phyloP scores from a whole-genome alignment of 1,140 invertebrate species.

The Listronotus oregonensis region DNA sequence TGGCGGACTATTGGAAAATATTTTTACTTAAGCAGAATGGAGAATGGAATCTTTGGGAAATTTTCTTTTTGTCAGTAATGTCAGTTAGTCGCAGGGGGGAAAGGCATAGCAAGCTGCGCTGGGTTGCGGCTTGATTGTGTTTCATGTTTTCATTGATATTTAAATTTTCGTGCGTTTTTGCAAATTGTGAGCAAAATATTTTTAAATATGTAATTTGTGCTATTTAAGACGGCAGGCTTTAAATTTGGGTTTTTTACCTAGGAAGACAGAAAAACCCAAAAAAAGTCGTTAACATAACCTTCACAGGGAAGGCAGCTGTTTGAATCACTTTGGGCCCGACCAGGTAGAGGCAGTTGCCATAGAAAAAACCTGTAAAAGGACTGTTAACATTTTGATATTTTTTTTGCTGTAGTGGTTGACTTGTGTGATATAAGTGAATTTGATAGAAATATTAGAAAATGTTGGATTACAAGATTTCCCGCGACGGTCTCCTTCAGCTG shows the following conservation, averaged over 20 bases:
- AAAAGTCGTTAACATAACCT: slow-evolving; percentile 36
- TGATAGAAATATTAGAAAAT: slow-evolving; percentile 29
- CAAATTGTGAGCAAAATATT: slow-evolving; percentile 18
- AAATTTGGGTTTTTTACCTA: neutral
- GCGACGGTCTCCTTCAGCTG: slow-evolving; percentile 67
- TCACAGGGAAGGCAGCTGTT: slow-evolving; percentile 37
- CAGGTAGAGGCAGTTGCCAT: slow-evolving; percentile 28
- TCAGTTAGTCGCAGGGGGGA: slow-evolving; percentile 22
- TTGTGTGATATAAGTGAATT: slow-evolving; percentile 7
- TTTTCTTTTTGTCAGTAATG: slow-evolving; percentile 8
- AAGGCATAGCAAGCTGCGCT: slow-evolving; percentile 37
- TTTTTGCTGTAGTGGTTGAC: slow-evolving; percentile 13
- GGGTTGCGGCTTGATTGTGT: slow-evolving; percentile 41
- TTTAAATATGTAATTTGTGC: slow-evolving; percentile 31
- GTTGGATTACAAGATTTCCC: slow-evolving; percentile 44
- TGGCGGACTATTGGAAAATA: neutral
- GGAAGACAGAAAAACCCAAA: slow-evolving; percentile 18
- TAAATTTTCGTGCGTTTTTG: slow-evolving; percentile 19
- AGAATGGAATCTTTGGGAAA: neutral
- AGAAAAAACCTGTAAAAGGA: slow-evolving; percentile 8
- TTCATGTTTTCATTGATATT: slow-evolving; percentile 38
- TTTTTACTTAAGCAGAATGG: neutral
- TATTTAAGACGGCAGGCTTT: slow-evolving; percentile 12
- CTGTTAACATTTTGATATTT: slow-evolving; percentile 22
- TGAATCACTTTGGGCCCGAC: slow-evolving; percentile 4